Evolutionary conservation across 2,888 invertebrate genomes (phyloP).

Genomic region (Drosophila pegasa): DNA sequence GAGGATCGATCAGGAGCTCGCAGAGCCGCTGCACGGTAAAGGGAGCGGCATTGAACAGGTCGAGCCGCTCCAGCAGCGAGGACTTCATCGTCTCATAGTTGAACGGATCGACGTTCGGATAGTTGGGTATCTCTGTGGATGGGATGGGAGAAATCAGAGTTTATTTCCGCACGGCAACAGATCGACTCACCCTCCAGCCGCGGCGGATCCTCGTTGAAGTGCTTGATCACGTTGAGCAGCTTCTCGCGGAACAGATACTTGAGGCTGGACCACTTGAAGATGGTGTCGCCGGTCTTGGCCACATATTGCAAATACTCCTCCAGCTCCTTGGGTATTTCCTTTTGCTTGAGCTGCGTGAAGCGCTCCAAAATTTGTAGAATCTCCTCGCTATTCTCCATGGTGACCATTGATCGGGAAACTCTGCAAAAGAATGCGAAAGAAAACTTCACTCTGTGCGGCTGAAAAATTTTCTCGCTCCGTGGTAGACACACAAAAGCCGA

Average conservation of each 20-base stretch:
- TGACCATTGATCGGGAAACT: slow-evolving; percentile 65
- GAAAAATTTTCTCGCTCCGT: slow-evolving; percentile 44
- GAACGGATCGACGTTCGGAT: slow-evolving; percentile 96
- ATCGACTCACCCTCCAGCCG: slow-evolving; percentile 84
- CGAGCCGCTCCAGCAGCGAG: slow-evolving; percentile 91
- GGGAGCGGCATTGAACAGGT: slow-evolving; percentile 94
- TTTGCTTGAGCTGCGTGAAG: slow-evolving; percentile 90
- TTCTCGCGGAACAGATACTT: slow-evolving; percentile 95
- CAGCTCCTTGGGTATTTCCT: slow-evolving; percentile 94
- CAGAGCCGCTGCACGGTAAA: slow-evolving; percentile 98
- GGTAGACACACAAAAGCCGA: slow-evolving; percentile 60
- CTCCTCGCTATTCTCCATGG: slow-evolving; percentile 94
- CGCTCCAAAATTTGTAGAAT: slow-evolving; percentile 93
- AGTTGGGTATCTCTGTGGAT: slow-evolving; percentile 90
- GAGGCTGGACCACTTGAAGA: slow-evolving; percentile 95
- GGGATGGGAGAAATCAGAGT: neutral
- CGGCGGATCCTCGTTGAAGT: slow-evolving; percentile 93
- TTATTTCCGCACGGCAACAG: neutral
- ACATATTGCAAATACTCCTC: slow-evolving; percentile 95
- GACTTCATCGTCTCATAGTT: slow-evolving; percentile 95
- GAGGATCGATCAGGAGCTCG: slow-evolving; percentile 95
- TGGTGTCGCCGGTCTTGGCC: slow-evolving; percentile 96
- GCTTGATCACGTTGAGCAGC: slow-evolving; percentile 93
- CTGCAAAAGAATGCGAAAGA: slow-evolving; percentile 31
- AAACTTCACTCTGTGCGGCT: neutral